Conservation (phyloP, 2,113 vertebrate genomes). For the Indicator indicator region DNA sequence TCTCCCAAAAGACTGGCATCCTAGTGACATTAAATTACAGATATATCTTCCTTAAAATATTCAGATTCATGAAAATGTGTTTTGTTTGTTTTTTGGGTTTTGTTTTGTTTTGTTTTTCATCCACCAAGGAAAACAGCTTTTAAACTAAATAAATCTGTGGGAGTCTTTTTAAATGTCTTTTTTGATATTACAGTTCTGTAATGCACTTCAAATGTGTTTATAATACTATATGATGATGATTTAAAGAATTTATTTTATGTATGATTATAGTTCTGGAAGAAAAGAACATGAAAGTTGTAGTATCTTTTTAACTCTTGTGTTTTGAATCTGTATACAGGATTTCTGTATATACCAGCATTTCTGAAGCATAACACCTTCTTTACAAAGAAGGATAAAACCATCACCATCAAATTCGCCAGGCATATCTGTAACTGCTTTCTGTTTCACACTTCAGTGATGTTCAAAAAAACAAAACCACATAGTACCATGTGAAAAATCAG, state of each 20-base stretch:
- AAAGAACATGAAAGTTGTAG: neutral
- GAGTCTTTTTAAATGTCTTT: neutral
- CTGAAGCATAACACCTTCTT: neutral
- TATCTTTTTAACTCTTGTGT: neutral
- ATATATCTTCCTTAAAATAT: neutral
- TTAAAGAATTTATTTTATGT: neutral
- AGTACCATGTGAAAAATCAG: slow-evolving; percentile 50
- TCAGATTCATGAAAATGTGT: neutral
- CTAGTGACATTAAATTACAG: neutral
- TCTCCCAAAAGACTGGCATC: neutral
- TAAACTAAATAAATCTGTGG: neutral
- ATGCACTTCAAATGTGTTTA: neutral
- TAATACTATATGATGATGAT: neutral
- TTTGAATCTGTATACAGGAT: neutral
- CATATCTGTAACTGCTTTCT: slow-evolving; percentile 17
- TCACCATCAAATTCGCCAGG: slow-evolving; percentile 23
- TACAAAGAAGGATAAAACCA: slow-evolving; percentile 36
- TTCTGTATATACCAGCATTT: too few species aligned
- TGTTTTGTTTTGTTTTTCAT: neutral
- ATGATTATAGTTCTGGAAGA: neutral
- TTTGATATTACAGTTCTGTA: neutral
- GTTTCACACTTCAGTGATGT: neutral
- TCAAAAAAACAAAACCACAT: neutral
- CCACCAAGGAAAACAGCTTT: neutral
- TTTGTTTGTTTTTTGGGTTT: neutral